A percentile compares a stretch with the other conserved stretches of the same genome.
Conservation (phyloP, 2,113 vertebrate genomes). For the Podilymbus podiceps region DNA sequence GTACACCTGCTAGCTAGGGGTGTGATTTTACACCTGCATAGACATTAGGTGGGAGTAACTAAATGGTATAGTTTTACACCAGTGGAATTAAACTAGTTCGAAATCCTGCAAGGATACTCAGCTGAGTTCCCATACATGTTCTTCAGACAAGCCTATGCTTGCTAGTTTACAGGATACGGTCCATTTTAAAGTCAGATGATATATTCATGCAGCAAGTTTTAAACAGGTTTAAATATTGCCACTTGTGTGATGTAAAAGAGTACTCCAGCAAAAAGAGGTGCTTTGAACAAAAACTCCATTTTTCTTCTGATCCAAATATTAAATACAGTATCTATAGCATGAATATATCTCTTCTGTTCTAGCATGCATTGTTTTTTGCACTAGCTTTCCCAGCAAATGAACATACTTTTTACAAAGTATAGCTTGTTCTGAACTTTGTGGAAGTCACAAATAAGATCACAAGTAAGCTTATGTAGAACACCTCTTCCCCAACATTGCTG, state of each 20-base stretch:
- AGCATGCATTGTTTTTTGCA: background rate
- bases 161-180: background rate
- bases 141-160: background rate
- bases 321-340: background rate
- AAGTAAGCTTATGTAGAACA: background rate
- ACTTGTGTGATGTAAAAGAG: background rate
- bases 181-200: background rate
- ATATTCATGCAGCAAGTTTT: background rate
- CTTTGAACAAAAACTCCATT: background rate
- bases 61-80: background rate
- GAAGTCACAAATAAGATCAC: background rate
- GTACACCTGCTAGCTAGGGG: background rate
- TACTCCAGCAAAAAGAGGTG: background rate
- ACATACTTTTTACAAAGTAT: background rate
- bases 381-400: background rate
- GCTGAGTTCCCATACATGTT: background rate
- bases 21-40: background rate
- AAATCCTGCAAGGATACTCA: background rate
- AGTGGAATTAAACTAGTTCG: background rate
- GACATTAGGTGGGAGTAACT: background rate
- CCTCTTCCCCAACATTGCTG: background rate
- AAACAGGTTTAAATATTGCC: background rate
- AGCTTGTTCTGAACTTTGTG: background rate
- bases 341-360: background rate
- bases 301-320: too few species aligned